Base-by-base conservation (phyloP, 2,113 vertebrate genomes). In the Prietella phreatophila region DNA sequence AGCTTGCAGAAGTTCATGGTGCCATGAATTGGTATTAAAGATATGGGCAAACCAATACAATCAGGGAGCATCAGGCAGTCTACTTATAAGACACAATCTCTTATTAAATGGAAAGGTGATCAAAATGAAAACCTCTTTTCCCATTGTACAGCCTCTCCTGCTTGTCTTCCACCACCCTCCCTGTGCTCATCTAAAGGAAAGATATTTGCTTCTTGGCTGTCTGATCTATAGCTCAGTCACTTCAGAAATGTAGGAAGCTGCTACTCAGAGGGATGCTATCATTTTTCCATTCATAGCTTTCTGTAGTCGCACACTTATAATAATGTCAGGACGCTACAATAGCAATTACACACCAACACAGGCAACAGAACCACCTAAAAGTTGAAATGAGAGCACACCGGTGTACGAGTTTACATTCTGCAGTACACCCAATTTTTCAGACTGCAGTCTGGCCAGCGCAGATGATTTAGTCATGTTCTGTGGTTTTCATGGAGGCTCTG, bases 331-430 rank as follows among this genome's bases (percentile, higher is more conserved):
- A 83, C 36, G 3, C 56, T 63, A 61, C 82, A 47, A 42, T 67
- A 56, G 87, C 27, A 65, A 88, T 67, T 69, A 80, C 6, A 85
- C 73, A 33, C 33, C 81, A 22, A 67, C 36, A 25, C 36, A 55
- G 36, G 47, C 71, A 79, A 80, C 27, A 20, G 63, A 82, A 78
- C n/a, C 56, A 50, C 73, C 82, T 36, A 80, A 69, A 79, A 84
- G 73, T 39, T 63, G 39, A 84, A 88, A 84, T 65, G 15, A 67
- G 82, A 55, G 60, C 6, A 69, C 27, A 5, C 55, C 30, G 20
- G 8, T 11, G 86, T 88, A 65, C 84, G 79, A 84, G 69, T 85
- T 73, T 33, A 67, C 22, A 63, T 10, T 19, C 50, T 47, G 36
- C 80, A 61, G 55, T 30, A 84, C 39, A 27, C 58, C 71, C 82